phyloP scores from a whole-genome alignment of 2,113 vertebrate species.

The Podarcis cretensis region DNA sequence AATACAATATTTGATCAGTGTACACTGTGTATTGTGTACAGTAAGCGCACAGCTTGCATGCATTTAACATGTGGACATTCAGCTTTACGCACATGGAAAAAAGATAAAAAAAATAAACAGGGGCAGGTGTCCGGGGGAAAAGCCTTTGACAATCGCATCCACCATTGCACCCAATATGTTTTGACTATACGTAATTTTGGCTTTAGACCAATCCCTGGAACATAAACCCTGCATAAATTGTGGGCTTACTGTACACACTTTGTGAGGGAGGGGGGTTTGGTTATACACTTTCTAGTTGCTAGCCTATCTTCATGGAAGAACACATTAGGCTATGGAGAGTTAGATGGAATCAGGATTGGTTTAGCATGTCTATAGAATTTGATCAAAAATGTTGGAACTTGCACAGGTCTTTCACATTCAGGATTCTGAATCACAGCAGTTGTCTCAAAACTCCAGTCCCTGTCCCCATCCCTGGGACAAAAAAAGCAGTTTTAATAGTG shows the following conservation, averaged over 20 bases:
- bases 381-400: background rate
- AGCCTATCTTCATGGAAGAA: background rate
- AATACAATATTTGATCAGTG: background rate
- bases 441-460: background rate
- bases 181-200: too few species aligned
- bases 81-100: too few species aligned
- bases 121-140: too few species aligned
- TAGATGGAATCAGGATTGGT: background rate
- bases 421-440: background rate
- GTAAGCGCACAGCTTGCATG: too few species aligned
- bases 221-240: too few species aligned
- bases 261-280: background rate
- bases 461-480: too few species aligned
- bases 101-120: too few species aligned
- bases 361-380: background rate
- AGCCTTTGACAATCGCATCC: too few species aligned
- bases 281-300: background rate
- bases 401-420: background rate
- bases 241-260: background rate
- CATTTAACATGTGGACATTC: too few species aligned
- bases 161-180: too few species aligned
- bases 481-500: background rate
- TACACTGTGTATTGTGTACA: too few species aligned
- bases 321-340: background rate
- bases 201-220: too few species aligned